Evolutionary conservation across 2,888 invertebrate species (phyloP).

Genomic region (Drosophila leonis): DNA sequence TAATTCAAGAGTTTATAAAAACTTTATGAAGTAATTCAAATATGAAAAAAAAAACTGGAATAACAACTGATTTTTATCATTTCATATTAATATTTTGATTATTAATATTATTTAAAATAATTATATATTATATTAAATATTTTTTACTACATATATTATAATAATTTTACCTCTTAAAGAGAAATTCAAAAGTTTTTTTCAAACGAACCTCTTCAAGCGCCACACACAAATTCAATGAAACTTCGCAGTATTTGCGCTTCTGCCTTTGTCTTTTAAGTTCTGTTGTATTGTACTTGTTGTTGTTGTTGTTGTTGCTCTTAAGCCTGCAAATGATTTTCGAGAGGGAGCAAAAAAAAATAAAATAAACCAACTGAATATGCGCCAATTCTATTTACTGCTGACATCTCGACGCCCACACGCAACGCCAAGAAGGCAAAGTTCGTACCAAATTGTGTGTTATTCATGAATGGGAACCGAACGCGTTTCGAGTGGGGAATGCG

Average conservation of each 20-base stretch:
- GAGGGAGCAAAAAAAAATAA: constrained; percentile 24
- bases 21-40: neutral
- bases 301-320: constrained; percentile 13
- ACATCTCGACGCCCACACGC: constrained; percentile 63
- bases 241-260: neutral
- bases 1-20: neutral
- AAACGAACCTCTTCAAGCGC: neutral
- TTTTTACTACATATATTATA: no score
- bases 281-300: constrained; percentile 4
- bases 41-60: no score
- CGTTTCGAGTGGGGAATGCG: constrained; percentile 40
- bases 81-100: no score
- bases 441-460: constrained; percentile 41
- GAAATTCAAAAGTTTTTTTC: neutral
- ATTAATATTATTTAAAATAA: neutral
- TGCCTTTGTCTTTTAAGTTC: constrained; percentile 2
- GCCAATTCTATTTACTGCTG: constrained; percentile 74
- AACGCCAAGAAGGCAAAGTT: constrained; percentile 51
- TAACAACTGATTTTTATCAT: no score
- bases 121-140: neutral
- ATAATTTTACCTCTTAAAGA: neutral
- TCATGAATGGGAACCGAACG: constrained; percentile 54
- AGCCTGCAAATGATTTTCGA: constrained; percentile 28
- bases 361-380: constrained; percentile 40
- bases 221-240: neutral